Evolutionary conservation across 2,113 vertebrate species (phyloP).

Genomic region (Colaptes auratus): DNA sequence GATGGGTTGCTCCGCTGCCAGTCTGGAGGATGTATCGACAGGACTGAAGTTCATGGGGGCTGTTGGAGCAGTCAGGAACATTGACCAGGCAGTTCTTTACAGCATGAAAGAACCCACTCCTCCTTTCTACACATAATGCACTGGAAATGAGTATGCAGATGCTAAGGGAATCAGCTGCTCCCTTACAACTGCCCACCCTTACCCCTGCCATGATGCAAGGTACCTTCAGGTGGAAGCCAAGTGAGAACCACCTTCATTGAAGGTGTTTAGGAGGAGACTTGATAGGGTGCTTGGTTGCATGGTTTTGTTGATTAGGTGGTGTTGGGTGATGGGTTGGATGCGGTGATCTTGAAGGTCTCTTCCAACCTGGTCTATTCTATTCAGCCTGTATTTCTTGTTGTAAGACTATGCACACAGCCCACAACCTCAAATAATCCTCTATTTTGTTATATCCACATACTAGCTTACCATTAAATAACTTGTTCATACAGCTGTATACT

Average conservation of each 20-base stretch:
- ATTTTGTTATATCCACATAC: background rate
- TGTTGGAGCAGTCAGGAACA: background rate
- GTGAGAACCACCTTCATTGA: too few relatives aligned
- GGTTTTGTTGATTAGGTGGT: too few relatives aligned
- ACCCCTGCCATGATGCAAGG: accelerated
- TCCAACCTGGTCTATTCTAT: too few relatives aligned
- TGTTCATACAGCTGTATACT: background rate
- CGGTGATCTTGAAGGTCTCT: too few relatives aligned
- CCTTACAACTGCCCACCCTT: accelerated
- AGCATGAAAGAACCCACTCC: background rate
- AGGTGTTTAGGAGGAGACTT: too few relatives aligned
- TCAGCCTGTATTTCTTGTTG: background rate
- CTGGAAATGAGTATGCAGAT: accelerated
- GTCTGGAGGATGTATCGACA: background rate
- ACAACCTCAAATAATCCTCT: background rate
- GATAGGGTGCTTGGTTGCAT: too few relatives aligned
- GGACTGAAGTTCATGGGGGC: background rate
- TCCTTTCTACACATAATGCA: background rate
- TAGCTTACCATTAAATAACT: background rate
- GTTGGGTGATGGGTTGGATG: too few relatives aligned
- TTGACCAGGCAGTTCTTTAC: background rate
- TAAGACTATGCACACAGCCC: background rate
- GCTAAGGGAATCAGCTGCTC: background rate
- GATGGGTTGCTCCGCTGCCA: background rate
- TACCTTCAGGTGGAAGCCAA: background rate